phyloP scores from a whole-genome alignment of 2,888 invertebrate genomes.

The Didymodactylos carnosus region DNA sequence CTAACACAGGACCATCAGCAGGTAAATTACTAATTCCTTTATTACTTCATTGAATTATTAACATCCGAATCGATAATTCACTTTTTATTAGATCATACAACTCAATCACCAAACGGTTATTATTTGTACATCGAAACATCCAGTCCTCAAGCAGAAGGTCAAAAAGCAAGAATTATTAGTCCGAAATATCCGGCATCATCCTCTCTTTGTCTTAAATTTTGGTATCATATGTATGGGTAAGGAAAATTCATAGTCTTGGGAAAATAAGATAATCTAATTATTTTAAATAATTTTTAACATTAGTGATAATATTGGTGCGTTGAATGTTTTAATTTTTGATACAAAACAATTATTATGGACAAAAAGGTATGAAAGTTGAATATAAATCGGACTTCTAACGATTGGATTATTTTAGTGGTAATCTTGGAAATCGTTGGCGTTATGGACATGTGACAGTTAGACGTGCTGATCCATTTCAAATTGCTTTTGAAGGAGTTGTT shows the following conservation, averaged over 20 bases:
- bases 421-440: slow-evolving; percentile 15
- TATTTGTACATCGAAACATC: slow-evolving; percentile 26
- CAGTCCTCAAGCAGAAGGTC: slow-evolving; percentile 15
- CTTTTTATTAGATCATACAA: background rate
- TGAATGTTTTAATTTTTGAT: background rate
- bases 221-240: slow-evolving; percentile 16
- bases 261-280: no score
- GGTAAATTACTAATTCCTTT: background rate
- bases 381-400: background rate
- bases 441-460: slow-evolving; percentile 7
- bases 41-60: background rate
- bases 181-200: background rate
- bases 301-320: slow-evolving; percentile 1
- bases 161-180: slow-evolving; percentile 19
- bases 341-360: slow-evolving; percentile 4
- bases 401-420: slow-evolving; percentile 1
- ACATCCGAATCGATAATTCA: no score
- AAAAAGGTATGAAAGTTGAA: background rate
- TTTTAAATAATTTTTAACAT: no score
- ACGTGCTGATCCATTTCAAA: background rate
- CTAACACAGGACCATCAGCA: slow-evolving; percentile 20
- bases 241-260: no score
- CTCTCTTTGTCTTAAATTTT: slow-evolving; percentile 17
- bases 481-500: background rate
- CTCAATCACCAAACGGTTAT: slow-evolving; percentile 18